Evolutionary conservation across 35 echinoderm and acorn worm species (phyloP).

Genomic region (Chiridota heheva): DNA sequence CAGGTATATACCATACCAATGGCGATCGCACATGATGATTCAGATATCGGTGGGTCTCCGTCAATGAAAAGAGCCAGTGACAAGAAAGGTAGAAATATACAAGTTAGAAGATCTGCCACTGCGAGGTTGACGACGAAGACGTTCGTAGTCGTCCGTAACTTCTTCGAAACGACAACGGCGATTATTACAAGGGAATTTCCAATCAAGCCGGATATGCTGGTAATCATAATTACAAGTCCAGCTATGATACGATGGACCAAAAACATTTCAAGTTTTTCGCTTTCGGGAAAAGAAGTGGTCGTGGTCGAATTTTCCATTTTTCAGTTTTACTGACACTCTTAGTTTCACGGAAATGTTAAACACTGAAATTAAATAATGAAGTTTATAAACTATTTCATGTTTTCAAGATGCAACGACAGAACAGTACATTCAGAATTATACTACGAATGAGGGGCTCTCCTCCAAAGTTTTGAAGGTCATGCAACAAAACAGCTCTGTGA

Average conservation of each 20-base stretch:
- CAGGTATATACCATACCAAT: slow-evolving; percentile 63
- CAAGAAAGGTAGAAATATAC: slow-evolving; percentile 60
- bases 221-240: slow-evolving; percentile 36
- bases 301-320: too few species aligned
- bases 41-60: slow-evolving; percentile 46
- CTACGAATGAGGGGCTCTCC: not conserved
- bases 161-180: slow-evolving; percentile 46
- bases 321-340: too few species aligned
- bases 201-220: slow-evolving; percentile 32
- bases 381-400: not conserved
- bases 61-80: slow-evolving; percentile 35
- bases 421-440: not conserved
- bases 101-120: slow-evolving; percentile 73
- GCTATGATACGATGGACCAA: slow-evolving; percentile 53
- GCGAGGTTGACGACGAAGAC: slow-evolving; percentile 96
- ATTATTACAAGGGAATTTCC: slow-evolving; percentile 75
- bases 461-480: not conserved
- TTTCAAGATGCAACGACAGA: not conserved
- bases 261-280: not conserved
- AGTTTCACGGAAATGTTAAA: too few species aligned
- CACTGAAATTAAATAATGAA: not conserved
- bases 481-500: not conserved
- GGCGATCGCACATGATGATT: slow-evolving; percentile 58
- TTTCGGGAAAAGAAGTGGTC: not conserved
- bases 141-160: slow-evolving; percentile 84